Evolutionary conservation across 2,888 invertebrate genomes (phyloP).

Genomic region (Drosophila kokeensis): DNA sequence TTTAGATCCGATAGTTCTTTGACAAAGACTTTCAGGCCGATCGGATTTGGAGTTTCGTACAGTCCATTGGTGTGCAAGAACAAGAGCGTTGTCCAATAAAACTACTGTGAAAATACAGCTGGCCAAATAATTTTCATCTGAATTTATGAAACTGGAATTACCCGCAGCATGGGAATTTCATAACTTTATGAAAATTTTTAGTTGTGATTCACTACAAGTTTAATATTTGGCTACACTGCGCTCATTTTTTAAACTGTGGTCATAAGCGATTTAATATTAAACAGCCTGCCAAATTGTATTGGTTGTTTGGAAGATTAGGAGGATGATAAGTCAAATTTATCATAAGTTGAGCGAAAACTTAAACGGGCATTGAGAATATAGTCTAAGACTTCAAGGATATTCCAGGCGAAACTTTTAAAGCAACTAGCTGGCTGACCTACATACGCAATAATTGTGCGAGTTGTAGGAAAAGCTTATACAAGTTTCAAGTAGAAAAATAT

Average conservation of each 20-base stretch:
- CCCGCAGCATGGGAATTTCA: not conserved
- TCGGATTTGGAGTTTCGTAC: not conserved
- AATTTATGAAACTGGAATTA: not conserved
- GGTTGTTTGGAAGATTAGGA: not conserved
- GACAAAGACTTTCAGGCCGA: not conserved
- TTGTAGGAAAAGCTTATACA: conserved; percentile 3
- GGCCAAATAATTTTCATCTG: not conserved
- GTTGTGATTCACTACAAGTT: too few species aligned
- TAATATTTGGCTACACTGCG: not conserved
- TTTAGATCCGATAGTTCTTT: not conserved
- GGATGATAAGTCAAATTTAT: not conserved
- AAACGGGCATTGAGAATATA: not conserved
- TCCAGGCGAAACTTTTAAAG: not conserved
- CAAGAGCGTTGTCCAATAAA: not conserved
- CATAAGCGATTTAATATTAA: not conserved
- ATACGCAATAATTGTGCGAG: not conserved
- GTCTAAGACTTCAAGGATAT: not conserved
- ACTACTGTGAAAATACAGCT: not conserved
- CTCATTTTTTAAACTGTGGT: not conserved
- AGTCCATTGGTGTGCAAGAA: not conserved
- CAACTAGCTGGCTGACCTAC: conserved; percentile 5
- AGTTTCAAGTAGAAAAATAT: conserved; percentile 12
- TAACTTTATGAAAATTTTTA: not conserved
- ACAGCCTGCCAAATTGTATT: not conserved
- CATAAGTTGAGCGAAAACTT: not conserved